Percentiles rank a stretch among this genome's conserved stretches.
phyloP scores from a whole-genome alignment of 2,113 vertebrate genomes.

The Eublepharis macularius region DNA sequence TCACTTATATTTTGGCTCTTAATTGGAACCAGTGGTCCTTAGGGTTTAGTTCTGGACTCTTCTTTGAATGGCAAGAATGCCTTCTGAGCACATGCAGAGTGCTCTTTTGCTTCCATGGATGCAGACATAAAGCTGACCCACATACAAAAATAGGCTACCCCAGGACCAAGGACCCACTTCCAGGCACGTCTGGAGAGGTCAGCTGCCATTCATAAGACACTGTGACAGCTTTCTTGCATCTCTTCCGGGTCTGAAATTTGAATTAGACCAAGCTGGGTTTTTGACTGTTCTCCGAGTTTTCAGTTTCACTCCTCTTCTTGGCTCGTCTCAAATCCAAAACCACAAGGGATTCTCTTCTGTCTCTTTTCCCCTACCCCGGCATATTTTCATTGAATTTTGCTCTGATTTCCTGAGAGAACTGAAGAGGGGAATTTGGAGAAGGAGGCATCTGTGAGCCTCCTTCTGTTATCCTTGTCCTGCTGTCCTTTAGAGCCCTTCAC shows the following conservation, averaged over 20 bases:
- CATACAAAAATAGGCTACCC: no score
- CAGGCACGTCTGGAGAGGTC: not conserved
- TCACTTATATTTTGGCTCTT: no score
- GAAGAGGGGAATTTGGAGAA: not conserved
- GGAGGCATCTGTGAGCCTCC: fast-evolving
- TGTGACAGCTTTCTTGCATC: not conserved
- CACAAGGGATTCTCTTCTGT: not conserved
- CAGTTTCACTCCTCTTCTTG: not conserved
- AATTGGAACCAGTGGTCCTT: no score
- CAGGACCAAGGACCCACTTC: not conserved
- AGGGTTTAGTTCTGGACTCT: no score
- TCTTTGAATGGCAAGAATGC: not conserved
- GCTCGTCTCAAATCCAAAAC: fast-evolving
- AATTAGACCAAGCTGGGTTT: not conserved
- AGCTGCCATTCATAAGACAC: not conserved
- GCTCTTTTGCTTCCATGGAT: no score
- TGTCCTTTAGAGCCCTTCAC: not conserved
- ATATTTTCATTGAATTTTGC: not conserved
- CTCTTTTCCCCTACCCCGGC: no score
- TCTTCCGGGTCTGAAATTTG: not conserved
- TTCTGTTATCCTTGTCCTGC: not conserved
- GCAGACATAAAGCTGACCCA: not conserved
- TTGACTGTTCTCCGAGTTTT: not conserved
- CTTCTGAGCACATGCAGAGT: not conserved
- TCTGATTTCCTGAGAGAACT: not conserved